Evolutionary conservation across 2,113 vertebrate species (phyloP).

Genomic region (Bubo blakistoni): DNA sequence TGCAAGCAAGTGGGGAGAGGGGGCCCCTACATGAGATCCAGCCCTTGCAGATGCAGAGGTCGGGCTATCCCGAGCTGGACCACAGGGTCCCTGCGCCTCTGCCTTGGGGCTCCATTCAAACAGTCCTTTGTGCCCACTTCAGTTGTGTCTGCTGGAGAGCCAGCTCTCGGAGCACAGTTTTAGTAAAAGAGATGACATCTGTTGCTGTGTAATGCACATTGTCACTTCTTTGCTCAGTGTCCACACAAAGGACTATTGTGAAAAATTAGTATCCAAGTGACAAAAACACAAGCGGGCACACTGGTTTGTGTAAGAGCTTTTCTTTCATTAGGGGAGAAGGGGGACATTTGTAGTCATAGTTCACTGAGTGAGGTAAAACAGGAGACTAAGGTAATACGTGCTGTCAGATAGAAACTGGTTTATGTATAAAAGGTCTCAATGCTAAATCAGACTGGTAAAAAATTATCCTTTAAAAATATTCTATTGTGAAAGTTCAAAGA

Average conservation of each 20-base stretch:
- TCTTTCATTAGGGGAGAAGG: background rate
- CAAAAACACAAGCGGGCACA: background rate
- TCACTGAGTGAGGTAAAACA: background rate
- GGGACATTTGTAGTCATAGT: background rate
- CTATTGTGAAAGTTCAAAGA: background rate
- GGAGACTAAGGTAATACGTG: background rate
- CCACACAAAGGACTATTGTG: background rate
- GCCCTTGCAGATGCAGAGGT: background rate
- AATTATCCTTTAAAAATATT: background rate
- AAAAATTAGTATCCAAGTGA: background rate
- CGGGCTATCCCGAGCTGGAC: background rate
- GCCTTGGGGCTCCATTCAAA: background rate
- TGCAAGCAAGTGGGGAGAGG: background rate
- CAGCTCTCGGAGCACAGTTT: background rate
- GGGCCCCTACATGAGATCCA: background rate
- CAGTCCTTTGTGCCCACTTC: background rate
- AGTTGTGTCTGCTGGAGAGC: background rate
- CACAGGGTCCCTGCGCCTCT: background rate
- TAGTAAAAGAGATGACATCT: background rate
- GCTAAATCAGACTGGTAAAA: background rate
- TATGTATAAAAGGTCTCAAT: background rate
- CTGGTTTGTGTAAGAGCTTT: background rate
- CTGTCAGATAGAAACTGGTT: background rate
- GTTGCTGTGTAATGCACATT: background rate
- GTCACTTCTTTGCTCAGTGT: background rate